phyloP scores from a whole-genome alignment of 2,797 vertebrate genomes.

The Hemibagrus guttatus region DNA sequence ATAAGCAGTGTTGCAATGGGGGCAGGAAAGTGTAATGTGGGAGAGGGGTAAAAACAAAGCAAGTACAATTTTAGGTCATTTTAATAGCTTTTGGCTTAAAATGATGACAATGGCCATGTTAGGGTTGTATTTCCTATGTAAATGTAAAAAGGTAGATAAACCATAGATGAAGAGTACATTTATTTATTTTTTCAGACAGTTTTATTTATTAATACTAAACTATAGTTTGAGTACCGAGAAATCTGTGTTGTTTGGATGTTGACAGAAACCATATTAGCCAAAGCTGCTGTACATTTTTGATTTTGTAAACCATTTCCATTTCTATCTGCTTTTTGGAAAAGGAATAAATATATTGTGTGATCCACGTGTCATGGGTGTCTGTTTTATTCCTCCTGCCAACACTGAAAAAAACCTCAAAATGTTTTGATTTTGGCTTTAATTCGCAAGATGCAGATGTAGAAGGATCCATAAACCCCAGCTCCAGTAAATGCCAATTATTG shows the following conservation, averaged over 20 bases:
- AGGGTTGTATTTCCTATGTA: constrained; percentile 69
- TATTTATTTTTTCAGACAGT: constrained; percentile 88
- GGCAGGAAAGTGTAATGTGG: constrained; percentile 52
- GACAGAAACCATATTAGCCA: constrained; percentile 71
- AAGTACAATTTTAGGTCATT: background rate
- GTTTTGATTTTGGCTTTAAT: background rate
- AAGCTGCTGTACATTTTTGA: constrained; percentile 77
- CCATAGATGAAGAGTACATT: constrained; percentile 76
- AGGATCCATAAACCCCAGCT: background rate
- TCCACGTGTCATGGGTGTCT: constrained; percentile 46
- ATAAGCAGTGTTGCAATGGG: constrained; percentile 57
- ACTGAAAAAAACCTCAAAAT: no score
- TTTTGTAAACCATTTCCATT: constrained; percentile 68
- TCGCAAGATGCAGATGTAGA: no score
- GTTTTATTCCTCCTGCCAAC: no score
- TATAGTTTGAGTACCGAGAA: constrained; percentile 66
- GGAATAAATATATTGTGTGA: constrained; percentile 70
- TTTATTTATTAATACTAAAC: constrained; percentile 85
- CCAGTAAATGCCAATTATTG: background rate
- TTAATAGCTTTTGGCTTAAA: constrained; percentile 13
- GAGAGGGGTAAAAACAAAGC: constrained; percentile 57
- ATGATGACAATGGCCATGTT: constrained; percentile 29
- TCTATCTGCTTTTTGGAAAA: constrained; percentile 77
- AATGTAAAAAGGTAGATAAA: constrained; percentile 71
- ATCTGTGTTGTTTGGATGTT: constrained; percentile 59